Evolutionary conservation across 2,888 invertebrate genomes (phyloP).

Genomic region (Coleophora flavipennella): DNA sequence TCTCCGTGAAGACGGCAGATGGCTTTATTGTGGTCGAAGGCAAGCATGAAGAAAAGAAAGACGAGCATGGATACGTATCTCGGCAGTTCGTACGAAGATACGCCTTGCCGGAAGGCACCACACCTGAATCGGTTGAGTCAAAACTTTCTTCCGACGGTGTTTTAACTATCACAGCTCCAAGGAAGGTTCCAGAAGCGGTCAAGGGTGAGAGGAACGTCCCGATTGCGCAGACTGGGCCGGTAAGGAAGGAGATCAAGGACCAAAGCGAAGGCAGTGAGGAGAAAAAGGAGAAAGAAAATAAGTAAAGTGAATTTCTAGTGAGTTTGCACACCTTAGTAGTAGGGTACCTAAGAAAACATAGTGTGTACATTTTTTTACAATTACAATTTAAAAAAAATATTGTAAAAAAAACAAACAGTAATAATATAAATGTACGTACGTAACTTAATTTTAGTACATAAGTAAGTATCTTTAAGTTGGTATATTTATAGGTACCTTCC

Average conservation of each 20-base stretch:
- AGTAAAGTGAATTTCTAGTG: neutral
- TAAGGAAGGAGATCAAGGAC: slow-evolving; percentile 11
- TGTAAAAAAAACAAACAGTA: no score
- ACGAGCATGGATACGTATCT: slow-evolving; percentile 81
- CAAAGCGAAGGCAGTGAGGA: neutral
- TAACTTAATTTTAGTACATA: no score
- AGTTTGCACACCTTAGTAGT: neutral
- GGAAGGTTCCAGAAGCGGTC: slow-evolving; percentile 26
- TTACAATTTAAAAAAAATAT: no score
- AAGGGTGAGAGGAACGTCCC: slow-evolving; percentile 24
- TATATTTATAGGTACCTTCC: no score
- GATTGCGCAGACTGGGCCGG: slow-evolving; percentile 18
- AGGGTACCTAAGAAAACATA: no score
- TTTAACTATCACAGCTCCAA: slow-evolving; percentile 77
- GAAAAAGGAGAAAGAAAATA: neutral
- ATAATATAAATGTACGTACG: no score
- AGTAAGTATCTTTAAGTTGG: no score
- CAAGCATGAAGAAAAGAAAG: slow-evolving; percentile 84
- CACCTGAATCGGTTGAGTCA: slow-evolving; percentile 79
- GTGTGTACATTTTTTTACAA: no score
- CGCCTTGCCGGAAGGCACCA: slow-evolving; percentile 78
- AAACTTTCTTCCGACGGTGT: slow-evolving; percentile 85
- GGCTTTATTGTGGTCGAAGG: slow-evolving; percentile 81
- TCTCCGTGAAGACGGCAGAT: slow-evolving; percentile 81
- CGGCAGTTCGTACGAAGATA: slow-evolving; percentile 81